These are phyloP conservation scores for Styela plicata DNA, from an alignment of 23 tunicate genomes.

Conservation along the genomic window DNA sequence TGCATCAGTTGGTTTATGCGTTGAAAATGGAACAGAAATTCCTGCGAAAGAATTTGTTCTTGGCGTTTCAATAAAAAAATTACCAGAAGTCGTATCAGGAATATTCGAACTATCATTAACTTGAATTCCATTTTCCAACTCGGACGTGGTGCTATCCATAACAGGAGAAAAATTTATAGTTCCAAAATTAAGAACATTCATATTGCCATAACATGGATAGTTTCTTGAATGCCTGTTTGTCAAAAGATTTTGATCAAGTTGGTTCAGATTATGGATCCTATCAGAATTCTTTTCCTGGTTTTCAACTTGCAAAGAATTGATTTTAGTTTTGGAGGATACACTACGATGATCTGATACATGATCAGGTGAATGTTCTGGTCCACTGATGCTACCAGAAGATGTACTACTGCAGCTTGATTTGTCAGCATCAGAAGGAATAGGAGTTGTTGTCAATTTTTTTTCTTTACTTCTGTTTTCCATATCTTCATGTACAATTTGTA, in stretches of 20 bases:
- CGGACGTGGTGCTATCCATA: slow-evolving; percentile 1
- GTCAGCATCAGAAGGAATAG: slow-evolving; percentile 86
- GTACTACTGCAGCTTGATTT: slow-evolving; percentile 74
- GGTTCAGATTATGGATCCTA: neutral
- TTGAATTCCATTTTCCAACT: neutral
- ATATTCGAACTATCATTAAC: neutral
- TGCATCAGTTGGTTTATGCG: neutral
- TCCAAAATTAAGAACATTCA: slow-evolving; percentile 17
- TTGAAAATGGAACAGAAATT: neutral
- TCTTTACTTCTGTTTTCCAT: slow-evolving; percentile 41
- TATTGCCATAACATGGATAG: slow-evolving; percentile 13
- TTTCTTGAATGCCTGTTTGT: neutral
- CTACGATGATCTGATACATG: slow-evolving; percentile 30
- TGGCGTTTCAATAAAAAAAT: neutral
- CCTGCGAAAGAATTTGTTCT: neutral
- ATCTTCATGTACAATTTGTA: neutral
- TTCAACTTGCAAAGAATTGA: neutral
- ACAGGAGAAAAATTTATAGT: slow-evolving; percentile 29
- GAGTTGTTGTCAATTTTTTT: slow-evolving; percentile 82
- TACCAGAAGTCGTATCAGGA: neutral
- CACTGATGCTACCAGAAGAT: slow-evolving; percentile 41
- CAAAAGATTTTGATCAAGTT: neutral
- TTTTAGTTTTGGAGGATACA: neutral
- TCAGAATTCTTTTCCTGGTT: neutral
- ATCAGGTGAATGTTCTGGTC: slow-evolving; percentile 74